Evolutionary conservation across 2,113 vertebrate genomes (phyloP).

Genomic region (Sinocyclocheilus maitianheensis): DNA sequence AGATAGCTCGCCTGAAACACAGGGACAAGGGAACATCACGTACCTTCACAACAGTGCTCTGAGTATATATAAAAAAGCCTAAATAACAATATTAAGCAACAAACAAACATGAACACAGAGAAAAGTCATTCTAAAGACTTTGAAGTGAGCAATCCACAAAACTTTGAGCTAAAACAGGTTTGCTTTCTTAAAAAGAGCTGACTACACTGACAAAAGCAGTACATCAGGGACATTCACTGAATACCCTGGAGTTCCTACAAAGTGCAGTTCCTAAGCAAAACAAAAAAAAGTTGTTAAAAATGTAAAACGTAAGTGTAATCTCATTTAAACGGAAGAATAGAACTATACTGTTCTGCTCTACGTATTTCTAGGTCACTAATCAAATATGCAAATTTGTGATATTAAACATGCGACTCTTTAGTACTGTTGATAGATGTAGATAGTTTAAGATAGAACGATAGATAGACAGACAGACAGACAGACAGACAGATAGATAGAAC

Average conservation of each 20-base stretch:
- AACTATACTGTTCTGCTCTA: background rate
- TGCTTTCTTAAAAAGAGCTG: slow-evolving; percentile 24
- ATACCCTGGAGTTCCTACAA: background rate
- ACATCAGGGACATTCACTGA: background rate
- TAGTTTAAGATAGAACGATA: too few relatives aligned
- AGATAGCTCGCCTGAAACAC: slow-evolving; percentile 87
- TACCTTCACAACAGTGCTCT: background rate
- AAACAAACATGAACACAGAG: background rate
- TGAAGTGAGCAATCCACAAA: background rate
- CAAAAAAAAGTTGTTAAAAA: slow-evolving; percentile 13
- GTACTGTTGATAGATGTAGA: background rate
- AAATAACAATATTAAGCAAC: slow-evolving; percentile 10
- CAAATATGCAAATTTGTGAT: background rate
- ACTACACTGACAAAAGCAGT: slow-evolving; percentile 18
- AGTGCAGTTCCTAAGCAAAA: slow-evolving; percentile 6
- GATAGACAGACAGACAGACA: too few relatives aligned
- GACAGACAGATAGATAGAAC: too few relatives aligned
- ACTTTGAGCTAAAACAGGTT: background rate
- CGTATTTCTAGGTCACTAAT: background rate
- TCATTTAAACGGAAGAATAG: background rate
- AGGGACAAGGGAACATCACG: background rate
- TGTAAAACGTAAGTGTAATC: background rate
- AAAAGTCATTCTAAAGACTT: slow-evolving; percentile 22
- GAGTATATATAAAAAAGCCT: background rate
- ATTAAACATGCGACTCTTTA: background rate